Evolutionary conservation across 2,888 invertebrate genomes (phyloP), one percentile per base, ranked within the genome.

Genomic region (Phengaris arion): DNA sequence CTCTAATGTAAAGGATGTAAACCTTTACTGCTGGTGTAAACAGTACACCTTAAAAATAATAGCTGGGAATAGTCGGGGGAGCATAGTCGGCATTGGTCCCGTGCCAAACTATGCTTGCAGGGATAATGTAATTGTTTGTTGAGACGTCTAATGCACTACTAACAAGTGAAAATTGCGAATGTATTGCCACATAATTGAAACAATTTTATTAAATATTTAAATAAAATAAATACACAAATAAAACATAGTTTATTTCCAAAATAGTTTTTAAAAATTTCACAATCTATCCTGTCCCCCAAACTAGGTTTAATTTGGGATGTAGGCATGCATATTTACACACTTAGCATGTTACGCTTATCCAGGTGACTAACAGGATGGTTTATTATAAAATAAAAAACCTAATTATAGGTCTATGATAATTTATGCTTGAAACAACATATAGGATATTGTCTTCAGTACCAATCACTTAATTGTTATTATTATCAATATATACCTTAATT

Each of bases 51-150:
- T 84, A 85, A 85, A 85, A 88, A 82, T 90, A 90, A 87, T 85
- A 86, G 87, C 85, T 84, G 83, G 85, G 87, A 90, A 88, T 88
- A 87, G 85, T 86, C 83, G 82, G 82, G 83, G 83, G 85, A 86
- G 81, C 85, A 45, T 84, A 84, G 85, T 84, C 83, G 82, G 83
- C 83, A 84, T 89, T 92, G 91, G 91, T 90, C 78, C 82, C 77
- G 86, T 86, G 92, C 92, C 92, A 92, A 92, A 89, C 86, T 87
- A 85, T 85, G 86, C 86, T 85, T 86, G 87, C 78, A 74, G 83
- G 77, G 68, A 85, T 88, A 89, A 89, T 89, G 88, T 84, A 83
- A 78, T 79, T 79, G 79, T 80, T 79, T 78, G 78, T 73, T 74
- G 76, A 76, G 77, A 78, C 73, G 77, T 77, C 79, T 79, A 79